These are phyloP conservation scores for Molorchus minor DNA, from an alignment of 2,888 invertebrate genomes.

Conservation along the genomic window DNA sequence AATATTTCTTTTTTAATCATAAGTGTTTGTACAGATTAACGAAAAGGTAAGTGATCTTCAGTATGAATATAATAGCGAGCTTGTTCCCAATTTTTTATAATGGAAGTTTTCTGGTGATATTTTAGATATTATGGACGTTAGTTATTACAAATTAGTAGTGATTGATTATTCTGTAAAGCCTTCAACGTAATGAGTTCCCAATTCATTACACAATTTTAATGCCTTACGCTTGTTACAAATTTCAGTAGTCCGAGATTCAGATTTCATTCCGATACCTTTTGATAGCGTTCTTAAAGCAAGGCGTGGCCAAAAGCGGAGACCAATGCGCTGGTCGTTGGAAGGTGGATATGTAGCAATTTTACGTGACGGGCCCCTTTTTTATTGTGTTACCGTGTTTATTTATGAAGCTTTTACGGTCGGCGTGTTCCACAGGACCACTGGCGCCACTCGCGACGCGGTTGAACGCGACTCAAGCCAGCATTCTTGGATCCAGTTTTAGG, in stretches of 20 bases:
- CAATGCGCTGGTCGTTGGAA: constrained; percentile 30
- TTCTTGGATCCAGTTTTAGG: constrained; percentile 14
- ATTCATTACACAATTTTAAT: too few species aligned
- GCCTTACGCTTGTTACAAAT: too few species aligned
- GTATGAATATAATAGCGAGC: too few species aligned
- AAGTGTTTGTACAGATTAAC: too few species aligned
- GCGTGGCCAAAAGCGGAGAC: constrained; percentile 31
- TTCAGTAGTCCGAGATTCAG: constrained; percentile 20
- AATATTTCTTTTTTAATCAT: too few species aligned
- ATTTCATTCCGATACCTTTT: constrained; percentile 14
- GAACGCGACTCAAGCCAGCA: constrained; percentile 35
- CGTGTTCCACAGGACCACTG: constrained; percentile 53
- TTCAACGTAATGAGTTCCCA: too few species aligned
- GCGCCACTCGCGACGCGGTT: constrained; percentile 50
- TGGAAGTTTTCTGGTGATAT: neutral
- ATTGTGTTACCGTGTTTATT: constrained; percentile 54
- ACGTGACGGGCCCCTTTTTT: constrained; percentile 51
- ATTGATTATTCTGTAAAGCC: too few species aligned
- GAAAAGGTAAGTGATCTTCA: too few species aligned
- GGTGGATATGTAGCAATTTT: constrained; percentile 47
- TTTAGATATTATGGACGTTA: neutral
- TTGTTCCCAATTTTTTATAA: too few species aligned
- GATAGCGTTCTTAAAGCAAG: constrained; percentile 14
- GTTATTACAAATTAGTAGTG: neutral
- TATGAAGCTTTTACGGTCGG: constrained; percentile 58